Percentiles rank a stretch among this genome's conserved stretches.
These are phyloP conservation scores for Notospermus geniculatus DNA, from an alignment of 1,140 invertebrate genomes.

Conservation along the genomic window DNA sequence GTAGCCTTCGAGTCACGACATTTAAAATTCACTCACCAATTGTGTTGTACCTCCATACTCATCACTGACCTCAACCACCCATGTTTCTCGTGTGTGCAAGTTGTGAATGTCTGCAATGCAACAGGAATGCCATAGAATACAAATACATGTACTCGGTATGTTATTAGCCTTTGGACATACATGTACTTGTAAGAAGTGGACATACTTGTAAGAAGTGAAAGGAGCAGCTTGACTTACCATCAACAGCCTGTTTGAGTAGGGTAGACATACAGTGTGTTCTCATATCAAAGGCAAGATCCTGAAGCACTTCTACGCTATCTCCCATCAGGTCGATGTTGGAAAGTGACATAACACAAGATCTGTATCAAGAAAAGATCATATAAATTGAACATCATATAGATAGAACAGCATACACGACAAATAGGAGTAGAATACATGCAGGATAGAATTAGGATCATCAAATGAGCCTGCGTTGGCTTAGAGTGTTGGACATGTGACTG, in stretches of 20 bases:
- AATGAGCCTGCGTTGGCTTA: no score
- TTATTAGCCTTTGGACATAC: background rate
- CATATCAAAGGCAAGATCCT: constrained; percentile 82
- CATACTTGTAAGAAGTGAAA: background rate
- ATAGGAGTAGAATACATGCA: no score
- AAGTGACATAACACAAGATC: constrained; percentile 49
- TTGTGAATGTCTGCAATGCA: constrained; percentile 65
- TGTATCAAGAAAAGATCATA: constrained; percentile 18
- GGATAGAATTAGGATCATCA: no score
- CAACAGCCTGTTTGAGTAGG: constrained; percentile 75
- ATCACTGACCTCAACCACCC: constrained; percentile 81
- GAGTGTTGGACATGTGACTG: no score
- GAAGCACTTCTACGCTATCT: constrained; percentile 78
- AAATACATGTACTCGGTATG: background rate
- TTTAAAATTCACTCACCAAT: constrained; percentile 67
- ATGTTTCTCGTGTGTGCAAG: constrained; percentile 79
- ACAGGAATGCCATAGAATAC: constrained; percentile 14
- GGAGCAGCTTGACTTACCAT: constrained; percentile 31
- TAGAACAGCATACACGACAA: no score
- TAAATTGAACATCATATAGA: no score
- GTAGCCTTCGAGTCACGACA: no score
- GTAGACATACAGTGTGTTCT: constrained; percentile 81
- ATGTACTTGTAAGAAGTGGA: background rate
- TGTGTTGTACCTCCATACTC: constrained; percentile 78
- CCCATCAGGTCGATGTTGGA: constrained; percentile 70